Percentiles rank a stretch among this genome's conserved stretches.
phyloP scores from a whole-genome alignment of 2,888 invertebrate species.

The Drosophila pegasa region DNA sequence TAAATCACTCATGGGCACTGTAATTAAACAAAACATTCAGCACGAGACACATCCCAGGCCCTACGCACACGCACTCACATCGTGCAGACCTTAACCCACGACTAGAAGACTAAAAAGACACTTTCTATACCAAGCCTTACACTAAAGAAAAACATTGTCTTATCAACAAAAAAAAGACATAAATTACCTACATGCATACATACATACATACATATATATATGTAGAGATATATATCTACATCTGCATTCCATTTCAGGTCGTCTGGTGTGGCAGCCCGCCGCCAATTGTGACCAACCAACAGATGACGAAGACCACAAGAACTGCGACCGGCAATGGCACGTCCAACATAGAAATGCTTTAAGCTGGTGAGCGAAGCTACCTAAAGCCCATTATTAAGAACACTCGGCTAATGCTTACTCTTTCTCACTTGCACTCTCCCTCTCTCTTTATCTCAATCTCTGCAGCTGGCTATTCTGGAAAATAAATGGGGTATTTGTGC shows the following conservation, averaged over 20 bases:
- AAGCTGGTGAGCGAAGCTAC: slow-evolving; percentile 60
- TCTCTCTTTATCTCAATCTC: not conserved
- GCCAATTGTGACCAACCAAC: slow-evolving; percentile 82
- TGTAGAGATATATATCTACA: not conserved
- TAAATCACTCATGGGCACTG: too few relatives aligned
- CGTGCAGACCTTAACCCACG: too few relatives aligned
- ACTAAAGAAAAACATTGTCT: too few relatives aligned
- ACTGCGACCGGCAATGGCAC: slow-evolving; percentile 88
- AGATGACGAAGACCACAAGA: slow-evolving; percentile 88
- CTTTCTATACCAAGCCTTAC: too few relatives aligned
- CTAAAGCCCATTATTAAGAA: not conserved
- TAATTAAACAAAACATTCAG: too few relatives aligned
- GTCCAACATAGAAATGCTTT: slow-evolving; percentile 85
- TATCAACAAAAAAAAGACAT: too few relatives aligned
- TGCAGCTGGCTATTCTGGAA: slow-evolving; percentile 20
- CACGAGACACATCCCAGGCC: too few relatives aligned
- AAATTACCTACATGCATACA: not conserved
- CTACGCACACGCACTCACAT: too few relatives aligned
- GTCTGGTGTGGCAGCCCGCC: slow-evolving; percentile 85
- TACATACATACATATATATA: not conserved
- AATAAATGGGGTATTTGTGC: slow-evolving; percentile 25
- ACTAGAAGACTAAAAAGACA: too few relatives aligned
- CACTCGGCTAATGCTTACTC: not conserved
- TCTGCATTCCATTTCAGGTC: slow-evolving; percentile 66
- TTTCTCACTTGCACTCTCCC: not conserved